These are phyloP conservation scores for Trididemnum nubilum DNA, from an alignment of 23 tunicate genomes.

Conservation along the genomic window DNA sequence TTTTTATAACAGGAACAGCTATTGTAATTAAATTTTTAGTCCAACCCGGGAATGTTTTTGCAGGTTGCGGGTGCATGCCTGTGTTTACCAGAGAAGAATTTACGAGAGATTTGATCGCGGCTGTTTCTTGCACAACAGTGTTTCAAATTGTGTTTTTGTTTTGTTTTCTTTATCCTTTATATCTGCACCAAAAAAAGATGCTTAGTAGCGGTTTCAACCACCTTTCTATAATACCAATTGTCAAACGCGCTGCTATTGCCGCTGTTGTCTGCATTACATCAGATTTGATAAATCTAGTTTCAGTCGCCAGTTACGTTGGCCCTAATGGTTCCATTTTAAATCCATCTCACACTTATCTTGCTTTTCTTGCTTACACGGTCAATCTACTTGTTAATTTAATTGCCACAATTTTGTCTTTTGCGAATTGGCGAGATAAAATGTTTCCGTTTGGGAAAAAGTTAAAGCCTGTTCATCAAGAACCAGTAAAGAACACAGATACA, in stretches of 20 bases:
- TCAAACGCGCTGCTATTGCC: constrained; percentile 27
- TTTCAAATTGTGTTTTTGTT: constrained; percentile 27
- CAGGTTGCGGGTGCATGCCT: constrained; percentile 11
- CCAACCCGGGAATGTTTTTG: constrained; percentile 11
- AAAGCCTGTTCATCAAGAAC: no score
- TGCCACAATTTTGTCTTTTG: constrained; percentile 27
- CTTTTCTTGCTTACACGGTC: constrained; percentile 23
- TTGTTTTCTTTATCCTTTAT: constrained; percentile 37
- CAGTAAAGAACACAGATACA: no score
- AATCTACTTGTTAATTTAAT: constrained; percentile 32
- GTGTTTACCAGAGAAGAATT: neutral
- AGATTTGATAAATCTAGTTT: constrained; percentile 16
- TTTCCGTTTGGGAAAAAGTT: constrained; percentile 12
- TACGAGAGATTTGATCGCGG: constrained; percentile 7
- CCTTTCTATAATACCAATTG: constrained; percentile 6
- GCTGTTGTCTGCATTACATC: constrained; percentile 32
- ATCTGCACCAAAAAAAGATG: constrained; percentile 41
- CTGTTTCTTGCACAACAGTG: constrained; percentile 18
- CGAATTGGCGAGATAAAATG: constrained; percentile 40
- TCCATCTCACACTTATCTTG: constrained; percentile 22
- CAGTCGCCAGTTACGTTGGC: constrained; percentile 17
- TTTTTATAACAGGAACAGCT: neutral
- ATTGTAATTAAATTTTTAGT: constrained; percentile 10
- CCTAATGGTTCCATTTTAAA: no score
- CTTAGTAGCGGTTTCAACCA: constrained; percentile 9